Base-by-base conservation (phyloP, 2,797 vertebrate genomes). In the Carduelis carduelis region DNA sequence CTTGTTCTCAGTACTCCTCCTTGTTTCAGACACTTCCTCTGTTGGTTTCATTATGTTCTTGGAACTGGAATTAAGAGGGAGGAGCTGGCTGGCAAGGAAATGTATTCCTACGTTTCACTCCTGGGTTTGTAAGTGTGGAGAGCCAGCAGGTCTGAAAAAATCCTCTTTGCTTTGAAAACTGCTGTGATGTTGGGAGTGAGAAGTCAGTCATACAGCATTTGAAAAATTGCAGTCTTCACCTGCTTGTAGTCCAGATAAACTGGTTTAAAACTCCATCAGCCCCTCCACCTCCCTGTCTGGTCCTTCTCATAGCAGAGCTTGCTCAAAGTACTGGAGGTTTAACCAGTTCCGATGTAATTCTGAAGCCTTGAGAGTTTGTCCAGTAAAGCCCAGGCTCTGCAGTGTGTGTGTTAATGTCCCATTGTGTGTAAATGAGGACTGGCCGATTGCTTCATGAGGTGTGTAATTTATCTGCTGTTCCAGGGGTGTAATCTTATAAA, bases 11-110 rank as follows among this genome's bases (percentile, higher is more conserved):
- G 35, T 50, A 60, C 90, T 95, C 93, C 95, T 96, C 94, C 95
- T 96, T 87, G 93, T 88, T 96, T 96, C 77, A 93, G 94, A 96
- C 93, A 94, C 95, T 94, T 97, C 95, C 95, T 97, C 90, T 95
- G 26, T 59, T 94, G 59, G 95, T 96, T 97, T 95, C 95, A 94
- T 92, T 94, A 78, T 95, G 95, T 94, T 94, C 96, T 96, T 92
- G 94, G 90, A 95, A 79, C 87, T 89, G 11, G 89, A 95, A 97
- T 97, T 96, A 97, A 93, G 65, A 94, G 95, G 95, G 95, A 95
- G 95, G 95, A 96, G 96, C 75, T 84, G 90, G 39, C 87, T 95
- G 95, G 89, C 82, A 91, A 70, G 86, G 87, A 92, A 85, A 49
- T 37, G 4, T 80, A 59, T 93, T 96, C 84, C 72, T 90, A 4